Conservation (phyloP, 2,888 invertebrate species). For the Beris chalybata region DNA sequence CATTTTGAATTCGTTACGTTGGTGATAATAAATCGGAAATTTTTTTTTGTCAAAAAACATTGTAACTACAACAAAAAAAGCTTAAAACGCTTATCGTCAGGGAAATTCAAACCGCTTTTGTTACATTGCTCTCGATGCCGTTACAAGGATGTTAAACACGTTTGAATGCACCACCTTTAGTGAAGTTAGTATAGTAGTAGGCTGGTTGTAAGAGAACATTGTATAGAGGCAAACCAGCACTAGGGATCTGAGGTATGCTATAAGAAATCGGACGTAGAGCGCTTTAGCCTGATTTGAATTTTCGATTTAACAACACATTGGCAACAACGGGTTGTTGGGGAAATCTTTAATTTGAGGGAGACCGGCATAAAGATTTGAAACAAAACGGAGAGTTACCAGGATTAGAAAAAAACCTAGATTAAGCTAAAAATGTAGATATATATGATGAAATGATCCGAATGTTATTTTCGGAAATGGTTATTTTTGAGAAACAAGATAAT, state of each 20-base stretch:
- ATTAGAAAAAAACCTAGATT: too few relatives aligned
- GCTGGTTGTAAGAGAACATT: not conserved
- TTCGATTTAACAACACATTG: conserved; percentile 38
- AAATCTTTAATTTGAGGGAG: conserved; percentile 11
- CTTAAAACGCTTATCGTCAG: too few relatives aligned
- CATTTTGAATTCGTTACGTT: not conserved
- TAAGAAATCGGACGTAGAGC: not conserved
- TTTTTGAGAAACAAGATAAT: too few relatives aligned
- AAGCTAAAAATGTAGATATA: not conserved
- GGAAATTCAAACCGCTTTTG: not conserved
- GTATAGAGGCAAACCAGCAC: not conserved
- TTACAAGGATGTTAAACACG: not conserved
- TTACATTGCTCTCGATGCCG: not conserved
- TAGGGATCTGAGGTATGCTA: not conserved
- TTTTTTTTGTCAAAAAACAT: conserved; percentile 20
- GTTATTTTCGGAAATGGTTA: not conserved
- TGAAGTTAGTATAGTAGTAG: not conserved
- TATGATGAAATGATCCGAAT: not conserved
- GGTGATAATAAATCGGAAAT: conserved; percentile 1
- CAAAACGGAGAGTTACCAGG: too few relatives aligned
- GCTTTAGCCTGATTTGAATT: conserved; percentile 34
- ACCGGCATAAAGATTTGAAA: conserved; percentile 2
- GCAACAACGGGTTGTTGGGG: conserved; percentile 31
- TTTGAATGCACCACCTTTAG: conserved; percentile 6
- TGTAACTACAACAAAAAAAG: not conserved